A percentile compares a stretch with the other conserved stretches of the same genome.
Evolutionary conservation across 2,888 invertebrate species (phyloP).

Genomic region (Apamea crenata): DNA sequence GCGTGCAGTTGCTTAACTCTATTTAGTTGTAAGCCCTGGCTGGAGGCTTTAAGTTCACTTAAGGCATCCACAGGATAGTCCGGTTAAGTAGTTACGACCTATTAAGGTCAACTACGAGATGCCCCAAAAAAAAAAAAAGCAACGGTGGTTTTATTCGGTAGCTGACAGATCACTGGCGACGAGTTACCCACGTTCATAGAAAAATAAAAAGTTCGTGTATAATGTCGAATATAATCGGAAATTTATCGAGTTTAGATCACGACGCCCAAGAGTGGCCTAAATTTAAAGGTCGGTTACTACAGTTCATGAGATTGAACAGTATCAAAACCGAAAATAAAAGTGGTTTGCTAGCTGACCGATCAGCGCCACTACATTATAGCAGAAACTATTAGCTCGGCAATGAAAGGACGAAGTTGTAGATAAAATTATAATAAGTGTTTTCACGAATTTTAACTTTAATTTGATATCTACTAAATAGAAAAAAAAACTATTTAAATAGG

Average conservation of each 20-base stretch:
- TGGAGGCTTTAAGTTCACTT: too few species aligned
- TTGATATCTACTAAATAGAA: neutral
- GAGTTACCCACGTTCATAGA: neutral
- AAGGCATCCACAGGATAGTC: too few species aligned
- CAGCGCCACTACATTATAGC: neutral
- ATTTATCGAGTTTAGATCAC: too few species aligned
- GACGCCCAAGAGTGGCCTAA: too few species aligned
- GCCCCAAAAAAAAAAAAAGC: too few species aligned
- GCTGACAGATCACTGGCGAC: conserved; percentile 5
- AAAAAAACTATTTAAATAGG: neutral
- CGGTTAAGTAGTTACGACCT: too few species aligned
- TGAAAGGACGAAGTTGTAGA: neutral
- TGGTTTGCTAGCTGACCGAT: neutral
- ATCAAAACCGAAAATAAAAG: neutral
- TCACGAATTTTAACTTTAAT: neutral
- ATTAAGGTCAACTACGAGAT: too few species aligned
- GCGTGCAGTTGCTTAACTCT: too few species aligned
- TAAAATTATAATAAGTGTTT: neutral
- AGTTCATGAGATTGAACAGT: too few species aligned
- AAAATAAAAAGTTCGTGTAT: neutral
- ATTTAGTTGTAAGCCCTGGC: too few species aligned
- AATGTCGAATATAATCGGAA: too few species aligned
- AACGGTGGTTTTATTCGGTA: conserved; percentile 1
- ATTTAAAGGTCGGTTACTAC: too few species aligned
- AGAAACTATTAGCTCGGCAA: neutral